phyloP scores from a whole-genome alignment of 2,797 vertebrate genomes.

The Labeo calbasu region DNA sequence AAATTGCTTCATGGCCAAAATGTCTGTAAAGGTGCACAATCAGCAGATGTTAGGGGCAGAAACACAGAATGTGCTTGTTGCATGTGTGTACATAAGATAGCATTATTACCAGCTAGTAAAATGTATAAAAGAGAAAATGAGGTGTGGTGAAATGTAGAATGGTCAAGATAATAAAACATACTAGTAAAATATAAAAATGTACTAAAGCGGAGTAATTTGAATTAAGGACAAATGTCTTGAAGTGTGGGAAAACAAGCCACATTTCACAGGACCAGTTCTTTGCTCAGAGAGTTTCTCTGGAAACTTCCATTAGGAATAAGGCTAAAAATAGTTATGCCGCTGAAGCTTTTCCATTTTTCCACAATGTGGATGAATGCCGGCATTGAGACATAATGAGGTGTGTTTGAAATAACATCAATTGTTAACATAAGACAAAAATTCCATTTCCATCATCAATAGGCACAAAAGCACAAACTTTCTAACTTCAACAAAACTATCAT shows the following conservation, averaged over 20 bases:
- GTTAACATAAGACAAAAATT: background rate
- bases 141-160: background rate
- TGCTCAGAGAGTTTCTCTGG: constrained; percentile 34
- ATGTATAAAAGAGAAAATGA: background rate
- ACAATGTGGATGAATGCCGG: background rate
- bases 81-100: background rate
- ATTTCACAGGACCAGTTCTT: constrained; percentile 7
- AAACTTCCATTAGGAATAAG: constrained; percentile 21
- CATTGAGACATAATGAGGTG: background rate
- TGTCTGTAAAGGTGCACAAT: background rate
- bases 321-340: constrained; percentile 42
- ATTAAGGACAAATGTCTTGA: background rate
- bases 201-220: background rate
- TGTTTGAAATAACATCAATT: background rate
- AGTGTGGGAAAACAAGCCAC: background rate
- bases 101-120: background rate
- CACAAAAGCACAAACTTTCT: background rate
- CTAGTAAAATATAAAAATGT: background rate
- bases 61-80: background rate
- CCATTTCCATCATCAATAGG: background rate
- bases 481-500: background rate
- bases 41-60: background rate
- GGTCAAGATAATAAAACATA: background rate
- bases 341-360: constrained; percentile 13
- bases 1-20: background rate